phyloP scores from a whole-genome alignment of 2,797 vertebrate species.

The Phalanger gymnotis region DNA sequence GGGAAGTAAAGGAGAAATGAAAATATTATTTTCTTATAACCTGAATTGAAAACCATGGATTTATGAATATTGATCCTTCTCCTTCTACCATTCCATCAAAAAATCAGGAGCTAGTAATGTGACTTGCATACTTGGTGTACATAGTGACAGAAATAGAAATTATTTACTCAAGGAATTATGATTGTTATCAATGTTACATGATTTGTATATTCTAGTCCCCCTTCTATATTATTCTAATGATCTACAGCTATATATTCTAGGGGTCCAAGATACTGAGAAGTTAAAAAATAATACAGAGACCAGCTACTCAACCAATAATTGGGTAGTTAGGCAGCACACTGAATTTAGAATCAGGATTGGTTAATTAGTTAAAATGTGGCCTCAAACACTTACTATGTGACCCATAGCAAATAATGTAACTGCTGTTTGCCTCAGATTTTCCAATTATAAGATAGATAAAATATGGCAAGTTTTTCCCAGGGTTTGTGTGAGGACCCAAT shows the following conservation, averaged over 20 bases:
- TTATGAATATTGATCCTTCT: conserved; percentile 16
- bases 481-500: neutral
- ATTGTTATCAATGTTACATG: neutral
- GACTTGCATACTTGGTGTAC: neutral
- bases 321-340: too few species aligned
- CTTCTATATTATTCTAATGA: neutral
- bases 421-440: neutral
- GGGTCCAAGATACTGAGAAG: neutral
- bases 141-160: neutral
- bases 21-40: neutral
- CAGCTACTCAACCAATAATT: neutral
- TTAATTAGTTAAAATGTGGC: neutral
- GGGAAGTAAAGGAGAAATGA: neutral
- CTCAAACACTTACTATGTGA: neutral
- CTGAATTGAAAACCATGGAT: neutral
- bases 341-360: too few species aligned
- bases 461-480: neutral
- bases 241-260: neutral
- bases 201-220: neutral
- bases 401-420: neutral
- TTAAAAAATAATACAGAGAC: neutral
- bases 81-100: neutral
- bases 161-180: neutral
- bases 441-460: neutral
- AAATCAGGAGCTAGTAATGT: neutral